phyloP scores from a whole-genome alignment of 2,113 vertebrate genomes.

The Tyrannus savana region DNA sequence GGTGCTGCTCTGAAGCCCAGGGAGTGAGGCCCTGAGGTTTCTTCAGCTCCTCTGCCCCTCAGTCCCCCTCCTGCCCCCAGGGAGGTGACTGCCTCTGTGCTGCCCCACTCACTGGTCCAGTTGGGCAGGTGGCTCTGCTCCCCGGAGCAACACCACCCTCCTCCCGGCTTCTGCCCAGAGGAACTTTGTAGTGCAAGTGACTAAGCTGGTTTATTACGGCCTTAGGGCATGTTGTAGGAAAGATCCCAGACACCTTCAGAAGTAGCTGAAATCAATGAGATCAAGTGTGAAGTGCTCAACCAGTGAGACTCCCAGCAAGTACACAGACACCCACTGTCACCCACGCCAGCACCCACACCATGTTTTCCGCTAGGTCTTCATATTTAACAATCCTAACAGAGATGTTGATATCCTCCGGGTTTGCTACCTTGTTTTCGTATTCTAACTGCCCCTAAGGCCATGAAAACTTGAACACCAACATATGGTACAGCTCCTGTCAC shows the following conservation, averaged over 20 bases:
- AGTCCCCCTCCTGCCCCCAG: background rate
- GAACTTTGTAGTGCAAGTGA: conserved; percentile 46
- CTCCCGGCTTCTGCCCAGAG: background rate
- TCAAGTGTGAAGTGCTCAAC: background rate
- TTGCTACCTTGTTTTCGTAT: background rate
- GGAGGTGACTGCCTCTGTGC: background rate
- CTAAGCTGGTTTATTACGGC: conserved; percentile 8
- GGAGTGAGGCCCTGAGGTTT: background rate
- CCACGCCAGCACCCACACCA: background rate
- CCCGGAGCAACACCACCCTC: background rate
- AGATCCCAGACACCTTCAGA: conserved; percentile 16
- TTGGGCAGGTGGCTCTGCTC: background rate
- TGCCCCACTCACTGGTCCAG: background rate
- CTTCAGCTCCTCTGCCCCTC: background rate
- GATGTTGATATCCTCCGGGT: background rate
- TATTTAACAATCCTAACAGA: background rate
- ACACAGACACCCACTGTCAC: background rate
- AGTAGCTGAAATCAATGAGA: background rate
- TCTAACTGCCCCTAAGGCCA: background rate
- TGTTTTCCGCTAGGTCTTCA: background rate
- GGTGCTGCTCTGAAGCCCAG: background rate
- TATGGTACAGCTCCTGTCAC: rapidly evolving
- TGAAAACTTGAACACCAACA: background rate
- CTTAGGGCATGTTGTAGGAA: background rate
- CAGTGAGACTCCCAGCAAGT: background rate